These are phyloP conservation scores for Nixonia krombeini DNA, from an alignment of 1,140 invertebrate species.

Conservation along the genomic window DNA sequence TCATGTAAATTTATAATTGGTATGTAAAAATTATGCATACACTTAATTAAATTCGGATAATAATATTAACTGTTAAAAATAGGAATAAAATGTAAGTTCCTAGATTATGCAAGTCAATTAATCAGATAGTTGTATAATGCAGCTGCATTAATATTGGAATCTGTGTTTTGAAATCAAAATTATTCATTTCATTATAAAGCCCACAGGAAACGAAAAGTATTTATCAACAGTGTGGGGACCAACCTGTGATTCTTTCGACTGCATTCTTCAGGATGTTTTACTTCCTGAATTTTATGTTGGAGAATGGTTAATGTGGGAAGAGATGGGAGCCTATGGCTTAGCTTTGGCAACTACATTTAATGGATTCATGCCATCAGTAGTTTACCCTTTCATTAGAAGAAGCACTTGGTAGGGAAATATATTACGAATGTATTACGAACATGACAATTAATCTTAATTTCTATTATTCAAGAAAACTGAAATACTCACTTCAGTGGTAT, in stretches of 20 bases:
- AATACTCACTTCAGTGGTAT: too few relatives aligned
- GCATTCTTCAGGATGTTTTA: slow-evolving; percentile 69
- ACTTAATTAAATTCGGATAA: too few relatives aligned
- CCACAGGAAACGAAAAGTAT: slow-evolving; percentile 47
- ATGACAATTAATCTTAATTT: too few relatives aligned
- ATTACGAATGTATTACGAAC: too few relatives aligned
- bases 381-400: slow-evolving; percentile 60
- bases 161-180: too few relatives aligned
- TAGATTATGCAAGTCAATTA: too few relatives aligned
- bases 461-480: too few relatives aligned
- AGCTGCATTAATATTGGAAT: not conserved
- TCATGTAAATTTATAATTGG: too few relatives aligned
- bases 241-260: slow-evolving; percentile 78
- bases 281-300: slow-evolving; percentile 73
- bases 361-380: slow-evolving; percentile 72
- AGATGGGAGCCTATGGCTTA: slow-evolving; percentile 78
- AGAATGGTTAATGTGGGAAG: slow-evolving; percentile 74
- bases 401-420: slow-evolving; percentile 41
- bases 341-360: slow-evolving; percentile 73
- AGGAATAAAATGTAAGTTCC: too few relatives aligned
- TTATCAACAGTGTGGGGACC: slow-evolving; percentile 76
- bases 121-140: not conserved
- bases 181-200: not conserved
- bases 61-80: too few relatives aligned
- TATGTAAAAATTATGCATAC: too few relatives aligned